A percentile compares a stretch with the other conserved stretches of the same genome.
These are phyloP conservation scores for Drosophila sturtevanti DNA, from an alignment of 1,140 invertebrate genomes.

Conservation along the genomic window DNA sequence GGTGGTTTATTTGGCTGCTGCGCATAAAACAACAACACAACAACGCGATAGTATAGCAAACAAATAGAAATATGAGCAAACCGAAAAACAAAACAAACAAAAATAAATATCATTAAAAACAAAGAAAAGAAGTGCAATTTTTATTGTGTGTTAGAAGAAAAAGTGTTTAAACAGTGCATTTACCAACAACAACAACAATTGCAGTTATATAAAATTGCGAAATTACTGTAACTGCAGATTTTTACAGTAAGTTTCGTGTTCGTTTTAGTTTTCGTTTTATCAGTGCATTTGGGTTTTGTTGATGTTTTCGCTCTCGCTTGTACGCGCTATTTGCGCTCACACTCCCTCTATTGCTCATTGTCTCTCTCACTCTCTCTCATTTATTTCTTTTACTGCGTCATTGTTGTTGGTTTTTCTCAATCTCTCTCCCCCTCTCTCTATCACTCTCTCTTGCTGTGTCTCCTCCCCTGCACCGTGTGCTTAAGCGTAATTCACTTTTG, in stretches of 20 bases:
- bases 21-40: not conserved
- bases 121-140: not conserved
- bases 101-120: not conserved
- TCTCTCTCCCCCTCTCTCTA: too few relatives aligned
- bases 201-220: conserved; percentile 52
- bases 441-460: too few relatives aligned
- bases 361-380: not conserved
- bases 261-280: conserved; percentile 30
- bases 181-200: conserved; percentile 12
- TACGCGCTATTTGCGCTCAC: conserved; percentile 12
- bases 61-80: not conserved
- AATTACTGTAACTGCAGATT: conserved; percentile 54
- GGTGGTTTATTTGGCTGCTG: not conserved
- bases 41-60: not conserved
- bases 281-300: conserved; percentile 46
- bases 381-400: conserved; percentile 36
- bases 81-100: not conserved
- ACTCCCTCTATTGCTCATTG: not conserved
- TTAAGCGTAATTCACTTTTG: conserved; percentile 55
- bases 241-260: conserved; percentile 73
- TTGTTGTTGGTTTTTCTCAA: conserved; percentile 34
- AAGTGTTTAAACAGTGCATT: conserved; percentile 1
- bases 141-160: not conserved
- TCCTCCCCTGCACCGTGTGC: conserved; percentile 44
- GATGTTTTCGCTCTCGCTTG: conserved; percentile 44